Evolutionary conservation across 2,113 vertebrate genomes (phyloP).

Genomic region (Corydoras sp.): DNA sequence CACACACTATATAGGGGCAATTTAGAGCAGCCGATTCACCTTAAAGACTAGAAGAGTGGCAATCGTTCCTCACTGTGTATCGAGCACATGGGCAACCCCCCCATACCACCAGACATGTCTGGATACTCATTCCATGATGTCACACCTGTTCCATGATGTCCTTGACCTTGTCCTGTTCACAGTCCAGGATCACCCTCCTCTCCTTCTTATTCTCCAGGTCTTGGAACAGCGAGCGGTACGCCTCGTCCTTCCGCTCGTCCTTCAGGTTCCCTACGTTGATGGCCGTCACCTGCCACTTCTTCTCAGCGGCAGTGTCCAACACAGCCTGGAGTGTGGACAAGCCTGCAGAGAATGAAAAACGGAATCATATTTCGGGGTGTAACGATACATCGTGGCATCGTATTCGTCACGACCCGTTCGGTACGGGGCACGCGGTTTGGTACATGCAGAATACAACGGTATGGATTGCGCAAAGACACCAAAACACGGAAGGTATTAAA

Average conservation of each 20-base stretch:
- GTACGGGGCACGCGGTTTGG: too few relatives aligned
- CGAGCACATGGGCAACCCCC: too few relatives aligned
- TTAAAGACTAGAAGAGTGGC: too few relatives aligned
- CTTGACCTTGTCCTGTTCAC: slow-evolving; percentile 93
- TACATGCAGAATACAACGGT: too few relatives aligned
- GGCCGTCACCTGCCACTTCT: slow-evolving; percentile 95
- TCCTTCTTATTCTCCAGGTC: slow-evolving; percentile 93
- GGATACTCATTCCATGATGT: background rate
- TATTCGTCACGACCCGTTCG: too few relatives aligned
- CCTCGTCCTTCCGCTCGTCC: slow-evolving; percentile 95
- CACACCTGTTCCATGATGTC: slow-evolving; percentile 94
- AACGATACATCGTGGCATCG: too few relatives aligned
- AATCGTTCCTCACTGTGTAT: too few relatives aligned
- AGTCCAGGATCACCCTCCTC: slow-evolving; percentile 89
- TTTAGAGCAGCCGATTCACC: too few relatives aligned
- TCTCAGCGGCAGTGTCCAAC: slow-evolving; percentile 91
- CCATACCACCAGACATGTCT: background rate
- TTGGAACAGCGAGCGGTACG: slow-evolving; percentile 91
- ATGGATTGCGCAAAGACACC: too few relatives aligned
- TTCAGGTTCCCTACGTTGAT: slow-evolving; percentile 96
- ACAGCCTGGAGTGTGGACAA: slow-evolving; percentile 90
- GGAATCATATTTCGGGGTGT: too few relatives aligned
- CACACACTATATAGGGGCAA: too few relatives aligned
- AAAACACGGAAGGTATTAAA: too few relatives aligned
- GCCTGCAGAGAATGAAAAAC: slow-evolving; percentile 59